phyloP scores from a whole-genome alignment of 2,113 vertebrate genomes.

The Tiliqua scincoides region DNA sequence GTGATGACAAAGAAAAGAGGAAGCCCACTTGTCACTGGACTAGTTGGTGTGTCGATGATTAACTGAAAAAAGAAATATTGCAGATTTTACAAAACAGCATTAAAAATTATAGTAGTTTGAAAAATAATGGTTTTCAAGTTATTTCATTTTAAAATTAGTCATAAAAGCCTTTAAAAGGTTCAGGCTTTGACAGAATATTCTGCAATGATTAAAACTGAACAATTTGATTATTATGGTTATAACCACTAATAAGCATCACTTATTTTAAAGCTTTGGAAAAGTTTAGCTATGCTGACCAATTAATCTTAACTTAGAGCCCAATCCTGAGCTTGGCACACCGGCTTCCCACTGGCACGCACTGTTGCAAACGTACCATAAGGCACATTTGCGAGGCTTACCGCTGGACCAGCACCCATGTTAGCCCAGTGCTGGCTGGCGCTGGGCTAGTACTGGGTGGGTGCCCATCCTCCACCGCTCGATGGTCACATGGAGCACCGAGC shows the following conservation, averaged over 20 bases:
- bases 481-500: no score
- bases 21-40: constrained; percentile 94
- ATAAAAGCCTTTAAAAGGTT: neutral
- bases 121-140: neutral
- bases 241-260: neutral
- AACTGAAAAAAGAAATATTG: constrained; percentile 77
- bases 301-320: neutral
- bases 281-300: neutral
- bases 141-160: neutral
- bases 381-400: no score
- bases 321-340: no score
- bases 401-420: no score
- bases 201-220: neutral
- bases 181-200: neutral
- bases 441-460: no score
- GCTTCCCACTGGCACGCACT: no score
- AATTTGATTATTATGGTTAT: neutral
- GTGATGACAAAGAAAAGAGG: constrained; percentile 98
- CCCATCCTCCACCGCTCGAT: no score
- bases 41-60: constrained; percentile 98
- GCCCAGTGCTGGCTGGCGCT: no score
- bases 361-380: no score
- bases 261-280: neutral
- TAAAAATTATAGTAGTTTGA: neutral
- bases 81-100: neutral